Conservation (phyloP, 1,140 invertebrate species). For the Lepidurus couesii region DNA sequence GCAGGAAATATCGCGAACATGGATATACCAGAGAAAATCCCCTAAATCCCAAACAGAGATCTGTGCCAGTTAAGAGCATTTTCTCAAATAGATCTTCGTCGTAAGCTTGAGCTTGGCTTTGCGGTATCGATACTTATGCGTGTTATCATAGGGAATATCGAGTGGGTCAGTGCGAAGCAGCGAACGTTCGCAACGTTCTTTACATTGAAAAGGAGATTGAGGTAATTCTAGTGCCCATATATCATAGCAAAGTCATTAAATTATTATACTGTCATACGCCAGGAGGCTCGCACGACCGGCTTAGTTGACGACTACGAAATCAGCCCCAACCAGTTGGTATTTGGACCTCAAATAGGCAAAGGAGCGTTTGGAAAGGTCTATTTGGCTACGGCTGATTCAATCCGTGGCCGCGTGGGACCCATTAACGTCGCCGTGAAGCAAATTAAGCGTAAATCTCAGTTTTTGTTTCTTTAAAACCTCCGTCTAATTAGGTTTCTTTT, state of each 20-base stretch:
- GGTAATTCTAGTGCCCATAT: not conserved
- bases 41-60: too few relatives aligned
- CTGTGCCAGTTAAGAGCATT: too few relatives aligned
- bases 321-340: constrained; percentile 48
- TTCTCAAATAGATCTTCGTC: too few relatives aligned
- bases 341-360: constrained; percentile 58
- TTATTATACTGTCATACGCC: too few relatives aligned
- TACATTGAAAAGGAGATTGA: constrained; percentile 28
- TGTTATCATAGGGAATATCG: too few relatives aligned
- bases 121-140: too few relatives aligned
- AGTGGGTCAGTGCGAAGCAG: too few relatives aligned
- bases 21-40: too few relatives aligned
- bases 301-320: constrained; percentile 51
- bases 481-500: constrained; percentile 27
- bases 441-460: constrained; percentile 52
- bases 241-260: too few relatives aligned
- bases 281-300: too few relatives aligned
- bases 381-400: constrained; percentile 51
- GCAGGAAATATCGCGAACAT: too few relatives aligned
- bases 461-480: constrained; percentile 25
- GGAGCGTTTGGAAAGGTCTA: constrained; percentile 70
- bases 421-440: constrained; percentile 65
- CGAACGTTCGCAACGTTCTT: constrained; percentile 14
- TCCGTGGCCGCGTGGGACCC: constrained; percentile 48
- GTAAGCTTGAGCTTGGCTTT: too few relatives aligned